Percentiles rank a stretch among this genome's conserved stretches.
Evolutionary conservation across 2,113 vertebrate genomes (phyloP).

Genomic region (Edolisoma coerulescens): DNA sequence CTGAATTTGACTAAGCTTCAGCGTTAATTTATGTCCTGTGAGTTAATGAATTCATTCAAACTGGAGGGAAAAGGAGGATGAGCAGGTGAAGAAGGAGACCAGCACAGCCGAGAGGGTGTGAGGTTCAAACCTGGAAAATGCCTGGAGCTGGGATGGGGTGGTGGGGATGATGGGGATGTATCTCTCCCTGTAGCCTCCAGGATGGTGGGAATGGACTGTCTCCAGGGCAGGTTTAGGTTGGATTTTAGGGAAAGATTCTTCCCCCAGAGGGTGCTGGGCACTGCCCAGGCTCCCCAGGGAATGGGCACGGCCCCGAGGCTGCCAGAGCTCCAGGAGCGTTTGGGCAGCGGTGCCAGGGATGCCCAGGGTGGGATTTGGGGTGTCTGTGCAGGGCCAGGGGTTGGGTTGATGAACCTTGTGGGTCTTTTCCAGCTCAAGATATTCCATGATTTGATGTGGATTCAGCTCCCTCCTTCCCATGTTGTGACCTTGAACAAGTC

Average conservation of each 20-base stretch:
- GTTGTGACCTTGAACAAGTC: slow-evolving; percentile 15
- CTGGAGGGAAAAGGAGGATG: neutral
- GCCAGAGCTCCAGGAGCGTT: fast-evolving
- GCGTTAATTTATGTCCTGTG: neutral
- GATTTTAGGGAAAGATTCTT: neutral
- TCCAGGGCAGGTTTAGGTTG: neutral
- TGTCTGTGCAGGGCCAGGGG: fast-evolving
- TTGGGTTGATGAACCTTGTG: neutral
- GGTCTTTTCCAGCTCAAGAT: neutral
- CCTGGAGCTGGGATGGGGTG: neutral
- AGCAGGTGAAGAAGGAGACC: neutral
- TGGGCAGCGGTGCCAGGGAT: neutral
- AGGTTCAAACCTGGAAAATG: neutral
- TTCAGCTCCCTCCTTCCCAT: neutral
- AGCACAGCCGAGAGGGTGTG: fast-evolving
- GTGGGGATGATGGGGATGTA: neutral
- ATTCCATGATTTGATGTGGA: neutral
- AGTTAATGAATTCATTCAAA: neutral
- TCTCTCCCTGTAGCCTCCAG: too few relatives aligned
- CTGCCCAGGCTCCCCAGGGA: neutral
- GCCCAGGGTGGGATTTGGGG: too few relatives aligned
- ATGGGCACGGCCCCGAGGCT: neutral
- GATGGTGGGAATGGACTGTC: neutral
- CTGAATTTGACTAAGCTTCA: neutral
- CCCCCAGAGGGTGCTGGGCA: neutral